Conservation (phyloP, 2,888 invertebrate species). For the Oxycera nigricornis region DNA sequence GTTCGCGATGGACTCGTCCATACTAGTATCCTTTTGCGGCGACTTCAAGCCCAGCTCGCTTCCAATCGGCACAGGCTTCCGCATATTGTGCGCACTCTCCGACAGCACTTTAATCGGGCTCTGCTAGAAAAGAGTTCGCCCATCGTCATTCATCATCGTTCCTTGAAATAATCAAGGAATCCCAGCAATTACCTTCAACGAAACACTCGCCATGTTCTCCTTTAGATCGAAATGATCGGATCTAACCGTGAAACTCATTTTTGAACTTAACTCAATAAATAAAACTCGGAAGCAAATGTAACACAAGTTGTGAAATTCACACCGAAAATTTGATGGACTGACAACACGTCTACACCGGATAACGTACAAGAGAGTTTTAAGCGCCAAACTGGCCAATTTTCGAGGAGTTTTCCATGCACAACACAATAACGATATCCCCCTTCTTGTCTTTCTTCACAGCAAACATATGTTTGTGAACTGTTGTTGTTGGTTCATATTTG, state of each 20-base stretch:
- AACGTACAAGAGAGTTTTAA: neutral
- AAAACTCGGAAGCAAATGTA: neutral
- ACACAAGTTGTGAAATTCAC: neutral
- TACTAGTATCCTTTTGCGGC: constrained; percentile 34
- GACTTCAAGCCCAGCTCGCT: constrained; percentile 3
- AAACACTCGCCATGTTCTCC: constrained; percentile 61
- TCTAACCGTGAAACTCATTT: neutral
- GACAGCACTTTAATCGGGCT: constrained; percentile 60
- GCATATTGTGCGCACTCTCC: constrained; percentile 57
- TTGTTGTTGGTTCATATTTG: too few relatives aligned
- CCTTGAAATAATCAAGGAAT: neutral
- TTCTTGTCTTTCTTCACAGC: too few relatives aligned
- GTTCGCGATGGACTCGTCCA: constrained; percentile 38
- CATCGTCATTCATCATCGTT: neutral
- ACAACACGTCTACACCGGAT: neutral
- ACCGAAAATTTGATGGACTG: neutral
- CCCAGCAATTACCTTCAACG: constrained; percentile 56
- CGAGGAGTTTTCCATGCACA: too few relatives aligned
- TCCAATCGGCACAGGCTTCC: neutral
- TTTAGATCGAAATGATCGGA: constrained; percentile 48
- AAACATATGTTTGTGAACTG: too few relatives aligned
- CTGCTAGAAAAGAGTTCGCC: constrained; percentile 51
- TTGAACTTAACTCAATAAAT: neutral
- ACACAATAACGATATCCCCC: too few relatives aligned
- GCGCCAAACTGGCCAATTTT: neutral